phyloP scores from a whole-genome alignment of 2,888 invertebrate species.

The Eurois occulta region DNA sequence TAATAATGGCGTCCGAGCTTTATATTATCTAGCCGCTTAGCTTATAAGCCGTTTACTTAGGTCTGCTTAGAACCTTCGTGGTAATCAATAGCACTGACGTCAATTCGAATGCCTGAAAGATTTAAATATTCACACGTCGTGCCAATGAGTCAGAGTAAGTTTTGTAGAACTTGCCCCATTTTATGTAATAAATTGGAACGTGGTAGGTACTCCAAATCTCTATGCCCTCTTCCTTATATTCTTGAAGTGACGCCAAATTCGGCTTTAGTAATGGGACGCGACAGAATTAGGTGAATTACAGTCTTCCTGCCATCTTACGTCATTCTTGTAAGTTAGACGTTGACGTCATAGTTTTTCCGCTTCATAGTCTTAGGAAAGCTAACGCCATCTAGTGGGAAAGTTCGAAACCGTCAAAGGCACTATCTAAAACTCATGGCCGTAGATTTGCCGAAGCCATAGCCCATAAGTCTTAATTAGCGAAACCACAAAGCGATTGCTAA shows the following conservation, averaged over 20 bases:
- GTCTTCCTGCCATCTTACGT: conserved; percentile 55
- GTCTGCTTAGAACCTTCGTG: conserved; percentile 18
- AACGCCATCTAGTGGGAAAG: conserved; percentile 45
- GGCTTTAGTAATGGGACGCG: conserved; percentile 31
- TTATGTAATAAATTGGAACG: conserved; percentile 59
- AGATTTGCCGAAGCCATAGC: not conserved
- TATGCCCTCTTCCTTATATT: conserved; percentile 39
- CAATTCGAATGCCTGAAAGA: conserved; percentile 47
- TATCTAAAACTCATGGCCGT: not conserved
- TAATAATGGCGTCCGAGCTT: conserved; percentile 55
- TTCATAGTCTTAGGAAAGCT: not conserved
- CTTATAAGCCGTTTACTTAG: conserved; percentile 39
- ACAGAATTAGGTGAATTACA: conserved; percentile 52
- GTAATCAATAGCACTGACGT: conserved; percentile 64
- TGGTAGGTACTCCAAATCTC: conserved; percentile 34
- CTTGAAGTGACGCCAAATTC: conserved; percentile 63
- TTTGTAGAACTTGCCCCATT: conserved; percentile 45
- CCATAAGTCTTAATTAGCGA: conserved; percentile 6
- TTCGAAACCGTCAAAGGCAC: not conserved
- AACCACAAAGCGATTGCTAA: conserved; percentile 5
- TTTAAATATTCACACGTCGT: conserved; percentile 56
- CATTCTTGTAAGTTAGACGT: conserved; percentile 33
- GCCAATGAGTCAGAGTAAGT: conserved; percentile 57
- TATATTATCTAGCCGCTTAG: conserved; percentile 36
- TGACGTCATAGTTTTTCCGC: conserved; percentile 45